Base-by-base conservation (phyloP, 2,113 vertebrate species). In the Pyxicephalus adspersus region DNA sequence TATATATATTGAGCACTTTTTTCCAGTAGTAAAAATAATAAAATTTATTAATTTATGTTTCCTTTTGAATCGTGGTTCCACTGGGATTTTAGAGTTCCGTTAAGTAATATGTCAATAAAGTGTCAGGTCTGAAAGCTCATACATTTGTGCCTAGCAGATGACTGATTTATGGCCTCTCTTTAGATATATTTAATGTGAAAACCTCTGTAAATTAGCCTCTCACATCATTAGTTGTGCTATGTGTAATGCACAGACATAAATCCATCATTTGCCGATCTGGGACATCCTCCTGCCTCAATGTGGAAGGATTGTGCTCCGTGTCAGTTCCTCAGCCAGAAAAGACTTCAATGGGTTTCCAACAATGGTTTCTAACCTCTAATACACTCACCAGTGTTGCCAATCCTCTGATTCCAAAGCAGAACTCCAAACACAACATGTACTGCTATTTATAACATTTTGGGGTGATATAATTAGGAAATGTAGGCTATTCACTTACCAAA, bases 191-290 rank as follows among this genome's bases (percentile, higher is more conserved):
- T 78, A 78, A 66, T 52, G 38, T 64, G 74, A 52, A 78, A 66
- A 31, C 73, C 64, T 66, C 45, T 78, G 76, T 55, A 78, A 55
- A 78, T 78, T 67, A n/a, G 76, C 45, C 76, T 78, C 76, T 78
- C 64, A 78, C 64, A 78, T 66, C 76, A 78, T 67, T 78, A 67
- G 64, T 23, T 78, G 51, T 38, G 19, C 18, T 55, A 63, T 64
- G 50, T 66, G 51, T 78, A 34, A 78, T 57, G 28, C 55, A 78
- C 18, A n/a, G 26, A 52, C 28, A 66, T 55, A 67, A 78, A 66
- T 66, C 76, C 63, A 66, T 65, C 76, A 66, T 57, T 58, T 22
- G n/a, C 16, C 31, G 50, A 66, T 58, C 50, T 23, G 13, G 50
- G 64, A 54, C 28, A 55, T 34, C 20, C 50, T 13, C 11, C 4